phyloP scores from a whole-genome alignment of 2,113 vertebrate species.

The Rattus norvegicus region GRCr8 NC_086034.1:6939501-6940000 shows the following conservation, averaged over 20 bases:
- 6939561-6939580: background rate
- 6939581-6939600: background rate
- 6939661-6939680: background rate
- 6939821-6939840: background rate
- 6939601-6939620: background rate
- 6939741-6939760: background rate
- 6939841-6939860: constrained; percentile 91
- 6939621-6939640: background rate
- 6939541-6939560: background rate
- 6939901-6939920: constrained; percentile 96
- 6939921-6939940: constrained; percentile 99
- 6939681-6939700: background rate
- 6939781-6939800: background rate
- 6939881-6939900: constrained; percentile 95
- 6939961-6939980: constrained; percentile 10
- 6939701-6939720: background rate
- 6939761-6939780: background rate
- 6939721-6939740: background rate
- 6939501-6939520: constrained; percentile 97
- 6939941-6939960: constrained; percentile 89
- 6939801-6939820: background rate
- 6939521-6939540: constrained; percentile 82
- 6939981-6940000: constrained; percentile 34
- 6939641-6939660: constrained; percentile 3
- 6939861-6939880: constrained; percentile 98